Conservation (phyloP, 2,113 vertebrate species). For the Sylvilagus bachmani region DNA sequence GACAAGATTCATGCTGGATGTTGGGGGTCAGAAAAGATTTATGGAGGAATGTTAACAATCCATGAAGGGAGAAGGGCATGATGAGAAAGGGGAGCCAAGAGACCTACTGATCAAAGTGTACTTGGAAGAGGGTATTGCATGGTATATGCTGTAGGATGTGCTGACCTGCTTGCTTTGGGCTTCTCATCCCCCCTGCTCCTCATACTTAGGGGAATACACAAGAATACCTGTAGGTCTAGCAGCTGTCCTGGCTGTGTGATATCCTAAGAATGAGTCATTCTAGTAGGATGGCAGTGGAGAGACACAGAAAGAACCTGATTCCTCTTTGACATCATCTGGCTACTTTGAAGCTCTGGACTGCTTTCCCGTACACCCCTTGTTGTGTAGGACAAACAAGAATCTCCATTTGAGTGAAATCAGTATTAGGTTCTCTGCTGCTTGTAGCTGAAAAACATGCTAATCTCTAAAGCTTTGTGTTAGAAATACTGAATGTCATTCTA, state of each 20-base stretch:
- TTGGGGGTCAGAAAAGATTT: not conserved
- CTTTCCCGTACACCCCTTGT: not conserved
- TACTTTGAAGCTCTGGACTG: not conserved
- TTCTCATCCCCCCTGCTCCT: not conserved
- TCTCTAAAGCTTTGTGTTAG: not conserved
- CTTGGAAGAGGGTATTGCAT: not conserved
- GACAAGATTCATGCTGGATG: not conserved
- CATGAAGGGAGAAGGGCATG: not conserved
- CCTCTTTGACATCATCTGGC: not conserved
- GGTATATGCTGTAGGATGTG: not conserved
- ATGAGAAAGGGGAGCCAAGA: not conserved
- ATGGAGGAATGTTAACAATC: not conserved
- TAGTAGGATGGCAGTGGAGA: not conserved
- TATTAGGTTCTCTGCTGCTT: not conserved
- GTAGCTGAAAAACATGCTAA: not conserved
- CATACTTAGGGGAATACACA: not conserved
- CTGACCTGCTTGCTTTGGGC: not conserved
- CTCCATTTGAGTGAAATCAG: conserved; percentile 25
- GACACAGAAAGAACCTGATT: not conserved
- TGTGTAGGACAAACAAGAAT: not conserved
- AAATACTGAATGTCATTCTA: conserved; percentile 1
- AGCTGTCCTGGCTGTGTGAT: not conserved
- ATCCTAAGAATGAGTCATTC: not conserved
- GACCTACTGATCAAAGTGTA: not conserved
- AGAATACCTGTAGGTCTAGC: not conserved